These are phyloP conservation scores for Ranitomeya imitator DNA, from an alignment of 2,113 vertebrate genomes.

Conservation along the genomic window DNA sequence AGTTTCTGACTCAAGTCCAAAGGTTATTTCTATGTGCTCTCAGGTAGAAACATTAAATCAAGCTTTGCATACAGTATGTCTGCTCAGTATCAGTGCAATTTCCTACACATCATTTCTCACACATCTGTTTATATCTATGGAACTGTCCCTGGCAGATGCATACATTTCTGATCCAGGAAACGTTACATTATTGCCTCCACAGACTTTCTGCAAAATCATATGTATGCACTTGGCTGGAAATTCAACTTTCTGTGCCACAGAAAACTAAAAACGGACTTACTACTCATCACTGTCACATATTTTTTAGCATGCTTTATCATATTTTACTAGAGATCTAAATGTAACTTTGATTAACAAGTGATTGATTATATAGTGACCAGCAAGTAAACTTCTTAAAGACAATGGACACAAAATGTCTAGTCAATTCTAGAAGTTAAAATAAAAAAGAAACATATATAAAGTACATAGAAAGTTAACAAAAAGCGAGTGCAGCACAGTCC, in stretches of 20 bases:
- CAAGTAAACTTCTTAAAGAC: too few relatives aligned
- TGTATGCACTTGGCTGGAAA: slow-evolving; percentile 20
- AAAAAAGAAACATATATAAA: too few relatives aligned
- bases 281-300: neutral
- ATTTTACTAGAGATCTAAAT: neutral
- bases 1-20: too few relatives aligned
- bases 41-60: neutral
- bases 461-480: too few relatives aligned
- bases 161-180: slow-evolving; percentile 18
- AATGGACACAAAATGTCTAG: too few relatives aligned
- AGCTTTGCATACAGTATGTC: neutral
- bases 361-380: too few relatives aligned
- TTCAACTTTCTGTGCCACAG: slow-evolving; percentile 3
- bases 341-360: neutral
- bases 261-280: slow-evolving; percentile 2
- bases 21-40: neutral
- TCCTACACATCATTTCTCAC: slow-evolving; percentile 28
- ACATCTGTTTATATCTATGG: slow-evolving; percentile 29
- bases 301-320: neutral
- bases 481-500: too few relatives aligned
- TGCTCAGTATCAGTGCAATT: slow-evolving; percentile 8
- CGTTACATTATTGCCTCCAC: slow-evolving; percentile 23
- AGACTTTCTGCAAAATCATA: slow-evolving; percentile 12
- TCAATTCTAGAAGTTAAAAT: too few relatives aligned
- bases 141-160: slow-evolving; percentile 12